Evolutionary conservation across 2,113 vertebrate genomes (phyloP), one percentile per base, ranked within the genome.

Genomic region (Scomber colias): DNA sequence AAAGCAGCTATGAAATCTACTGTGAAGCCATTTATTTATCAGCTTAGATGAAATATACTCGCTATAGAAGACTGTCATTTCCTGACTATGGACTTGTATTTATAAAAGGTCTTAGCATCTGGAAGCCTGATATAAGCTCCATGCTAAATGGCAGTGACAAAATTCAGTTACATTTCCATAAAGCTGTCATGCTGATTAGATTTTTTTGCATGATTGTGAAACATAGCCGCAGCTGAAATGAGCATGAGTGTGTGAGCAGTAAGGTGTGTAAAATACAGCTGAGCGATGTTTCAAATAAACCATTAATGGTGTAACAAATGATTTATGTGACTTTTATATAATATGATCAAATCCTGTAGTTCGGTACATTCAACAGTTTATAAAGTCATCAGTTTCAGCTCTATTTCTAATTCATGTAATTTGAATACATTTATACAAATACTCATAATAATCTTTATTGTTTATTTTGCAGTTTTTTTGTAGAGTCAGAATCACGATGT

Each of bases 151-250:
- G 7, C n/a, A 74, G 61, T 31, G 60, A 68, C 44, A 53, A 53
- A 72, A 62, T 68, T 46, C 64, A 59, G 57, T 83, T 76, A 64
- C 46, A 57, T 53, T 64, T 21, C 19, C 50, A 61, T 76, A 78
- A 81, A 71, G 30, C 35, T 71, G 40, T 45, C 56, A 11, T 8
- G n/a, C 12, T 50, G 67, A 81, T 85, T 45, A 6, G 67, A 81
- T 31, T 17, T 67, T 24, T 24, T 48, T 40, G 13, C 3, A 1
- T 16, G 30, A 66, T 78, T 24, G 57, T 11, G n/a, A 76, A 63
- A 66, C 19, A 61, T n/a, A 54, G 72, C 14, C 61, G 24, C 54
- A 66, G 60, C 15, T 63, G 17, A 45, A 53, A 56, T 35, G 48
- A 78, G 24, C 6, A 9, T 40, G 35, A 9, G 35, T 1, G 15